A percentile compares a stretch with the other conserved stretches of the same genome.
Evolutionary conservation across 2,888 invertebrate genomes (phyloP).

Genomic region (Trachelus troglodyta): DNA sequence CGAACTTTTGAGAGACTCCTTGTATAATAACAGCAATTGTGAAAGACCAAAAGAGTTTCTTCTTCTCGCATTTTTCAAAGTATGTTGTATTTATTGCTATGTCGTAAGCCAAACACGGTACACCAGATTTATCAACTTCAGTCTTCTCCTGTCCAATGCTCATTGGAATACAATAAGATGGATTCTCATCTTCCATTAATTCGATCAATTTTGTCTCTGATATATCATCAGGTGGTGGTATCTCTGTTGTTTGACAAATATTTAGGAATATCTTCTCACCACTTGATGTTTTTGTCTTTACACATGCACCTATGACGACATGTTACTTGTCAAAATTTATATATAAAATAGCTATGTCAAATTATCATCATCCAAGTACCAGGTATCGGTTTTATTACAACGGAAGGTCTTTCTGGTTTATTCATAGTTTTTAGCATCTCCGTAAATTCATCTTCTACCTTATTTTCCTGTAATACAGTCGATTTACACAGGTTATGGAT

Average conservation of each 20-base stretch:
- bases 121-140: conserved; percentile 82
- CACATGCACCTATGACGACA: conserved; percentile 76
- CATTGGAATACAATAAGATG: conserved; percentile 87
- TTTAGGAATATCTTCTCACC: conserved; percentile 85
- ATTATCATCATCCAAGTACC: conserved; percentile 67
- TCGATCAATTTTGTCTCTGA: conserved; percentile 59
- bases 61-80: conserved; percentile 78
- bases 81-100: conserved; percentile 85
- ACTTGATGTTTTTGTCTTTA: conserved; percentile 77
- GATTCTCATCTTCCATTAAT: conserved; percentile 71
- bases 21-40: conserved; percentile 84
- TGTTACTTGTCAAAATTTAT: conserved; percentile 6
- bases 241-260: conserved; percentile 82
- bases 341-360: background rate
- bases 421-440: conserved; percentile 69
- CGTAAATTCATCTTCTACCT: conserved; percentile 73
- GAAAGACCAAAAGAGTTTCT: conserved; percentile 80
- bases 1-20: conserved; percentile 82
- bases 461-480: conserved; percentile 65
- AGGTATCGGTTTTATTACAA: conserved; percentile 76
- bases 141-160: conserved; percentile 86
- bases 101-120: conserved; percentile 82
- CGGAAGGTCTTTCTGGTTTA: conserved; percentile 68
- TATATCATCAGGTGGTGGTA: conserved; percentile 80
- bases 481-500: conserved; percentile 5